These are phyloP conservation scores for Cydia amplana DNA, from an alignment of 1,140 invertebrate genomes.

Conservation along the genomic window DNA sequence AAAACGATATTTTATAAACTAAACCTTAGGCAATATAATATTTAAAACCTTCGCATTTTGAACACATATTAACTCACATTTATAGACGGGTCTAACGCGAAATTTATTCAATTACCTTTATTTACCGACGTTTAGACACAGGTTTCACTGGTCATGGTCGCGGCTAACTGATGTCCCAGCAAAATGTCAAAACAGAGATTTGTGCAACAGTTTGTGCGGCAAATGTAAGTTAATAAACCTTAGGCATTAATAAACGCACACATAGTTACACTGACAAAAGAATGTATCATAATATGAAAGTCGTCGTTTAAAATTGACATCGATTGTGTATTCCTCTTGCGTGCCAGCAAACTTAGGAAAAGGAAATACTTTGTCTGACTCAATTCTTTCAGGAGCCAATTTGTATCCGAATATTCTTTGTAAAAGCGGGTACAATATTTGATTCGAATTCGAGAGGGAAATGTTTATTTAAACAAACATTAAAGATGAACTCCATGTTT, in stretches of 20 bases:
- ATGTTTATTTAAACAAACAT: not conserved
- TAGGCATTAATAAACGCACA: not conserved
- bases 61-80: too few relatives aligned
- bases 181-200: too few relatives aligned
- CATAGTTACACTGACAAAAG: not conserved
- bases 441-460: not conserved
- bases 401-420: slow-evolving; percentile 11
- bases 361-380: slow-evolving; percentile 15
- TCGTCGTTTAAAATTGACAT: not conserved
- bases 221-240: not conserved
- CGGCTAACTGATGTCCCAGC: too few relatives aligned
- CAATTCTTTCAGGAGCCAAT: slow-evolving; percentile 11
- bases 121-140: too few relatives aligned
- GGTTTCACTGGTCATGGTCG: too few relatives aligned
- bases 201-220: too few relatives aligned
- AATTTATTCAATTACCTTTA: too few relatives aligned
- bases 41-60: too few relatives aligned
- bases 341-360: slow-evolving; percentile 16
- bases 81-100: too few relatives aligned
- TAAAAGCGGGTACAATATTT: not conserved
- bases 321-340: not conserved
- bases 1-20: too few relatives aligned
- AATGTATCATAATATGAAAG: not conserved
- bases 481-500: not conserved
- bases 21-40: too few relatives aligned